Evolutionary conservation across 2,797 vertebrate genomes (phyloP).

Genomic region (Sparus aurata): DNA sequence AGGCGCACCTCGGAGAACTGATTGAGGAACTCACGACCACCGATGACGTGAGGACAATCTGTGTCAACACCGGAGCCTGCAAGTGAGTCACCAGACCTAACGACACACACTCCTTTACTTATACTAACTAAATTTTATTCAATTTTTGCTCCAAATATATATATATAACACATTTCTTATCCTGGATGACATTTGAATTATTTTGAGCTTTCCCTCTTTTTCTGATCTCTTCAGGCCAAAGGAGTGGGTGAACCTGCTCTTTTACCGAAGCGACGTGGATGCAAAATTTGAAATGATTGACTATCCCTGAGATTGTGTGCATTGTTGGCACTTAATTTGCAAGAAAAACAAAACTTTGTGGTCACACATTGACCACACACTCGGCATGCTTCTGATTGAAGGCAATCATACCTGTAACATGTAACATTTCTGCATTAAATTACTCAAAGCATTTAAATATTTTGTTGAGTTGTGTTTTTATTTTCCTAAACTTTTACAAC

Average conservation of each 20-base stretch:
- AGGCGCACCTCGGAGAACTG: not conserved
- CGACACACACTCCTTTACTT: not conserved
- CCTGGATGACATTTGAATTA: not conserved
- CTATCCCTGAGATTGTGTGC: not conserved
- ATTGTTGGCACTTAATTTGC: not conserved
- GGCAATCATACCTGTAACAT: too few species aligned
- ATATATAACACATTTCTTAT: not conserved
- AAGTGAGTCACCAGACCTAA: conserved; percentile 57
- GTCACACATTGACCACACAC: too few species aligned
- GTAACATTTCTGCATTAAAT: too few species aligned
- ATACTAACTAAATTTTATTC: not conserved
- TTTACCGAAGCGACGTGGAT: not conserved
- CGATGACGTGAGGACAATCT: conserved; percentile 71
- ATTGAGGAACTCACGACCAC: conserved; percentile 60
- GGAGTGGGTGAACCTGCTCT: conserved; percentile 12
- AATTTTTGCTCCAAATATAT: not conserved
- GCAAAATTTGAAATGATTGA: accelerated
- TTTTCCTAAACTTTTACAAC: too few species aligned
- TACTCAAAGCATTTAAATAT: too few species aligned
- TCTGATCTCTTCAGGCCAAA: conserved; percentile 60
- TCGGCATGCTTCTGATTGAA: too few species aligned
- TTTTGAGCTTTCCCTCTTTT: not conserved
- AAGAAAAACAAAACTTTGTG: not conserved
- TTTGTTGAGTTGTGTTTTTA: too few species aligned
- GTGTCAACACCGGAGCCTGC: conserved; percentile 68